phyloP scores from a whole-genome alignment of 2,113 vertebrate genomes.

The Macrotis lagotis region DNA sequence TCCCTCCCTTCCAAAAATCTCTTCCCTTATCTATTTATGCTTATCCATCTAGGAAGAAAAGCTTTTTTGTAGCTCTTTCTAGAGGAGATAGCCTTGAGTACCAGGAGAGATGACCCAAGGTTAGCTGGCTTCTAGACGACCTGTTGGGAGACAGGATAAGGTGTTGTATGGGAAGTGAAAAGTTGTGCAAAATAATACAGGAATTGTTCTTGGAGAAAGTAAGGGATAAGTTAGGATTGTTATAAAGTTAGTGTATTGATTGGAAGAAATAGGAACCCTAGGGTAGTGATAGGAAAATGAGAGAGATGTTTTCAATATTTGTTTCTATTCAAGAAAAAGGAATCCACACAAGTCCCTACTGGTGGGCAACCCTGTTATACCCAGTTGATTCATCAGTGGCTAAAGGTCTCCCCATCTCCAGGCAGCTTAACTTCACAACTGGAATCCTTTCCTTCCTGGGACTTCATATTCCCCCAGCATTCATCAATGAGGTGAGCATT shows the following conservation, averaged over 20 bases:
- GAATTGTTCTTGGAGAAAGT: neutral
- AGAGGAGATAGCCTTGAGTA: conserved; percentile 21
- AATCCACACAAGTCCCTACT: neutral
- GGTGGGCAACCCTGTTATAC: conserved; percentile 1
- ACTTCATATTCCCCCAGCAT: conserved; percentile 13
- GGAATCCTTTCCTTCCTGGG: neutral
- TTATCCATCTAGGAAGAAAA: neutral
- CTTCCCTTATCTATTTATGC: neutral
- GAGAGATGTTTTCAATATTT: neutral
- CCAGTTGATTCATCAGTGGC: neutral
- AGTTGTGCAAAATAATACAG: neutral
- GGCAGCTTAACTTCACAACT: neutral
- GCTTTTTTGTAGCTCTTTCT: neutral
- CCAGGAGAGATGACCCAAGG: neutral
- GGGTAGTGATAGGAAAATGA: too few species aligned
- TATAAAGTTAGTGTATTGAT: neutral
- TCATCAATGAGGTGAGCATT: conserved; percentile 55
- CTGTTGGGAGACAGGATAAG: neutral
- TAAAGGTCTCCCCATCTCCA: conserved; percentile 9
- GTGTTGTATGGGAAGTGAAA: neutral
- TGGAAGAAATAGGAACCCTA: neutral
- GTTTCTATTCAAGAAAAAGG: conserved; percentile 57
- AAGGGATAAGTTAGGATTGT: neutral
- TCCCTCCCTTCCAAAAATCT: conserved; percentile 9
- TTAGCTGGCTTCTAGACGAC: conserved; percentile 9